phyloP scores from a whole-genome alignment of 1,140 invertebrate genomes.

The Hyles vespertilio region DNA sequence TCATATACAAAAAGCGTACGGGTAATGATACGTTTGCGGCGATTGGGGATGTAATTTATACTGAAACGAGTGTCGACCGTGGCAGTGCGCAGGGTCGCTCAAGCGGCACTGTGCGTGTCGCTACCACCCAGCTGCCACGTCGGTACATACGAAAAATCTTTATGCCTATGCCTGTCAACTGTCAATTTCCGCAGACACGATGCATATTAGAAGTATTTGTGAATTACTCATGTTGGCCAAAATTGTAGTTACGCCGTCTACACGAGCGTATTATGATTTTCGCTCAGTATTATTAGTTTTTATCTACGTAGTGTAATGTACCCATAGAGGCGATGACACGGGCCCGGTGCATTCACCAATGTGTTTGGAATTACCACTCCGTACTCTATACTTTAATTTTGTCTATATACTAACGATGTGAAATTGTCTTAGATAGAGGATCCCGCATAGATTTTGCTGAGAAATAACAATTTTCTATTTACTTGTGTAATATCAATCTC shows the following conservation, averaged over 20 bases:
- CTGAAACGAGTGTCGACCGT: no score
- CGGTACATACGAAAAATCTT: no score
- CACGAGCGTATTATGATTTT: slow-evolving; percentile 57
- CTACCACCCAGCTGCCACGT: no score
- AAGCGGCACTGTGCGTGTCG: no score
- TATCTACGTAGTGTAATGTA: slow-evolving; percentile 29
- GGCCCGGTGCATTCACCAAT: slow-evolving; percentile 25
- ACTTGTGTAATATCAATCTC: slow-evolving; percentile 55
- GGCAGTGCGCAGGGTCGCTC: no score
- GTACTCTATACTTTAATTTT: not conserved
- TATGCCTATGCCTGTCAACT: no score
- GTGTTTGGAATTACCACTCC: no score
- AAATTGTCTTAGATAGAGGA: slow-evolving; percentile 22
- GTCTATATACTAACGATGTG: not conserved
- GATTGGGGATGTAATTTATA: no score
- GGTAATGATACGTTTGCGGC: no score
- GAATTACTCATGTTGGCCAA: slow-evolving; percentile 57
- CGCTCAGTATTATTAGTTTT: slow-evolving; percentile 65
- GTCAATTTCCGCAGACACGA: not conserved
- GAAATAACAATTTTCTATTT: slow-evolving; percentile 58
- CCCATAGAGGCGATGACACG: slow-evolving; percentile 20
- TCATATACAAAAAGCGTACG: no score
- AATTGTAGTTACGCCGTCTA: slow-evolving; percentile 56
- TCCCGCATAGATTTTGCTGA: slow-evolving; percentile 55
- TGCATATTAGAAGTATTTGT: not conserved